Conservation (phyloP, 2,797 vertebrate species). For the Sebastes hubbsi region DNA sequence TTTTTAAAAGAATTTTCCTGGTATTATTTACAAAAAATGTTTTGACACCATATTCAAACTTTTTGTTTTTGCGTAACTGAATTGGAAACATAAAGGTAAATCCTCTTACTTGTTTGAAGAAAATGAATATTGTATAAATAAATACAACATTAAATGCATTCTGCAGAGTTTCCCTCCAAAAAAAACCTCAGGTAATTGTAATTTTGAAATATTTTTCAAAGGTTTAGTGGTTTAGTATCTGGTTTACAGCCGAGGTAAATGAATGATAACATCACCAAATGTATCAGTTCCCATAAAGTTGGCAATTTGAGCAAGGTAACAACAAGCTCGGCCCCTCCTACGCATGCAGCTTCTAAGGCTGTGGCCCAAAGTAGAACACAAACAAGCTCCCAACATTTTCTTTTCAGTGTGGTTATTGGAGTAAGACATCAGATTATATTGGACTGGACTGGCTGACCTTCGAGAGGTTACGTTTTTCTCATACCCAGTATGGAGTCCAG, state of each 20-base stretch:
- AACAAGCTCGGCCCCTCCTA: slow-evolving; percentile 18
- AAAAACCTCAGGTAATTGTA: not conserved
- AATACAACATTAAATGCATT: not conserved
- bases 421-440: slow-evolving; percentile 64
- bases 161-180: not conserved
- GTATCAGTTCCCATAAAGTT: slow-evolving; percentile 38
- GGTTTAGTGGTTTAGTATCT: slow-evolving; percentile 7
- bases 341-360: slow-evolving; percentile 19
- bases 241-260: slow-evolving; percentile 42
- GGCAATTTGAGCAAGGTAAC: slow-evolving; percentile 33
- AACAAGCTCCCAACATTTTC: slow-evolving; percentile 54
- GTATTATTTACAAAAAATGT: not conserved
- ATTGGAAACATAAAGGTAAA: not conserved
- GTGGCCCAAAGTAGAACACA: slow-evolving; percentile 34
- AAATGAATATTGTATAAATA: not conserved
- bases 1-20: not conserved
- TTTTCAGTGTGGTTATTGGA: slow-evolving; percentile 54
- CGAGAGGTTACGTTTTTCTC: slow-evolving; percentile 61
- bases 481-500: slow-evolving; percentile 39
- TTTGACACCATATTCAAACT: not conserved
- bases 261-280: slow-evolving; percentile 29
- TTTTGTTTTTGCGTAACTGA: not conserved
- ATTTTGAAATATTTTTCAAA: slow-evolving; percentile 1
- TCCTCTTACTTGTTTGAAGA: not conserved
- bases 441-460: slow-evolving; percentile 69